These are phyloP conservation scores for Acanthosepion esculentum DNA, from an alignment of 2,888 invertebrate genomes.

Conservation along the genomic window DNA sequence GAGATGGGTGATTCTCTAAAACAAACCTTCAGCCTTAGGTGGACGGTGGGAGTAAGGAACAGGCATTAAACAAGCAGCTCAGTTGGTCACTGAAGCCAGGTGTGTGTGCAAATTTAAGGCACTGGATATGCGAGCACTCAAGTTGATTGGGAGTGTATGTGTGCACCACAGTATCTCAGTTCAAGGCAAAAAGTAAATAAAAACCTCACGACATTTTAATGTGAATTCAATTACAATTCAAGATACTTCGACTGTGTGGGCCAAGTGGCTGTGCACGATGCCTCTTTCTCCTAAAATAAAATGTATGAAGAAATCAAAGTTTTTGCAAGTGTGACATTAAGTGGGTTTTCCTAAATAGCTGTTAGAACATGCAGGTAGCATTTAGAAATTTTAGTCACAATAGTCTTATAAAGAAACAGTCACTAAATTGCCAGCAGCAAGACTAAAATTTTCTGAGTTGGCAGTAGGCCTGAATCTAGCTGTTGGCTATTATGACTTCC, in stretches of 20 bases:
- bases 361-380: too few relatives aligned
- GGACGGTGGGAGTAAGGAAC: neutral
- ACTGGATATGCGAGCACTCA: constrained; percentile 18
- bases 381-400: too few relatives aligned
- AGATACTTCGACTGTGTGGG: too few relatives aligned
- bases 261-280: too few relatives aligned
- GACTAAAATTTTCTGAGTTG: neutral
- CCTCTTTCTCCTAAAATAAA: too few relatives aligned
- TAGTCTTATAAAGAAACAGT: neutral
- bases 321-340: too few relatives aligned
- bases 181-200: neutral
- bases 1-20: neutral
- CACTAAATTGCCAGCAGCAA: neutral
- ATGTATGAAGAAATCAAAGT: too few relatives aligned
- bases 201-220: neutral
- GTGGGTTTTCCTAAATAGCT: too few relatives aligned
- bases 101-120: neutral
- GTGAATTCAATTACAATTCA: too few relatives aligned
- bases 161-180: constrained; percentile 25
- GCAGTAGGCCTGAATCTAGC: neutral
- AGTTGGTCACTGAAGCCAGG: too few relatives aligned
- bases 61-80: neutral
- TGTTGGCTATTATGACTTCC: neutral
- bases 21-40: neutral
- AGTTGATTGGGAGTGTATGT: neutral